These are phyloP conservation scores for Thereva unica DNA, from an alignment of 2,888 invertebrate genomes.

Conservation along the genomic window DNA sequence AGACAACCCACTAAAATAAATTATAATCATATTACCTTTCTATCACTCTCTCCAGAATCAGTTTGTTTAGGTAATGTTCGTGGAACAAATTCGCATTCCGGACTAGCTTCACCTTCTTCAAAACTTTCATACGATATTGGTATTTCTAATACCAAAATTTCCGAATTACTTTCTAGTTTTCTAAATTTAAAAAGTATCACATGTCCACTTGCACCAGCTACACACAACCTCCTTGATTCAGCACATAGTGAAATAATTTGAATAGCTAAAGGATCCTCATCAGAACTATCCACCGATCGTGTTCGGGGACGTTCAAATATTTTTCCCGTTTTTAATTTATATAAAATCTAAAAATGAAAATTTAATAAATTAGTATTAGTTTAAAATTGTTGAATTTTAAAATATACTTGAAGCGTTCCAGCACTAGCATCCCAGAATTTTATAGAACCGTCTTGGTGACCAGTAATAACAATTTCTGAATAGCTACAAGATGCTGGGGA, in stretches of 20 bases:
- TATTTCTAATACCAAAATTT: slow-evolving; percentile 81
- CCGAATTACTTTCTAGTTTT: slow-evolving; percentile 83
- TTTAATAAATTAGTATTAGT: slow-evolving; percentile 1
- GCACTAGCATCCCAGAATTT: slow-evolving; percentile 99
- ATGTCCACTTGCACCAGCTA: slow-evolving; percentile 91
- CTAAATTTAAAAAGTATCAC: slow-evolving; percentile 95
- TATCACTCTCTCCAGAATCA: slow-evolving; percentile 55
- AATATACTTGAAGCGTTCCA: slow-evolving; percentile 79
- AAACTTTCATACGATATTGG: slow-evolving; percentile 82
- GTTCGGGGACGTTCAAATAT: slow-evolving; percentile 64
- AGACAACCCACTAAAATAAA: background rate
- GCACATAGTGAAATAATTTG: slow-evolving; percentile 90
- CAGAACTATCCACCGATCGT: slow-evolving; percentile 66
- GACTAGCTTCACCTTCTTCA: slow-evolving; percentile 79
- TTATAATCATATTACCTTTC: slow-evolving; percentile 55
- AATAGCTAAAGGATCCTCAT: slow-evolving; percentile 89
- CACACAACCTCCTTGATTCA: slow-evolving; percentile 84
- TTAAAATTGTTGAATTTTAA: background rate
- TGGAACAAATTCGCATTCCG: slow-evolving; percentile 77
- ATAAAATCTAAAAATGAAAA: slow-evolving; percentile 68
- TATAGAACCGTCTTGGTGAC: slow-evolving; percentile 97
- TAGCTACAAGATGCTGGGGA: slow-evolving; percentile 94
- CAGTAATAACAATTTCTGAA: slow-evolving; percentile 97
- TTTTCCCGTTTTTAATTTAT: slow-evolving; percentile 97
- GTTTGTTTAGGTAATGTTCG: slow-evolving; percentile 59